Percentiles rank a stretch among this genome's conserved stretches.
These are phyloP conservation scores for Stenotaenia linearis DNA, from an alignment of 2,888 invertebrate genomes.

Conservation along the genomic window DNA sequence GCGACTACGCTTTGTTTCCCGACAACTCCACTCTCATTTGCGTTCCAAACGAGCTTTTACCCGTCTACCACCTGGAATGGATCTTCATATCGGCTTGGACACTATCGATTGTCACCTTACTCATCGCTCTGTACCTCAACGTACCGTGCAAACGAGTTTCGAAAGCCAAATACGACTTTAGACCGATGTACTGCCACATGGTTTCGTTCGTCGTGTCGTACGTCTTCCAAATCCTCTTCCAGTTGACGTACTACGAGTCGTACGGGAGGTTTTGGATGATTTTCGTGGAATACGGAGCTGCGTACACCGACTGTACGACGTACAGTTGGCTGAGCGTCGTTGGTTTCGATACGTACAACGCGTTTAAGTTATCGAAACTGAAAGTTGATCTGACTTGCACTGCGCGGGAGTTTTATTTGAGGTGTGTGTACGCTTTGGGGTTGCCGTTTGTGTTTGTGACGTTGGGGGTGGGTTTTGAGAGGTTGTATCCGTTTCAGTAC, in stretches of 20 bases:
- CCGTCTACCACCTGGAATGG: neutral
- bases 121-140: neutral
- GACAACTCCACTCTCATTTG: neutral
- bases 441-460: neutral
- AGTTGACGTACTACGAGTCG: neutral
- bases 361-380: neutral
- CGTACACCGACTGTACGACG: neutral
- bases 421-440: neutral
- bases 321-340: neutral
- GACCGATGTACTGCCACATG: neutral
- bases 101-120: neutral
- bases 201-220: neutral
- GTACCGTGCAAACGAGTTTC: neutral
- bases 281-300: neutral
- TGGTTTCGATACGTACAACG: neutral
- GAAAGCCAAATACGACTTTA: neutral
- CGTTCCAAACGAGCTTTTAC: neutral
- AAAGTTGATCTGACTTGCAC: neutral
- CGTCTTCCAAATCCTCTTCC: neutral
- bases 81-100: neutral
- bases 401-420: neutral
- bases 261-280: neutral
- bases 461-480: neutral
- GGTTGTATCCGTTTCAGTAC: neutral
- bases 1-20: no score